Evolutionary conservation across 2,797 vertebrate genomes (phyloP), one percentile per base, ranked within the genome.

Genomic region (Danio kyathit): DNA sequence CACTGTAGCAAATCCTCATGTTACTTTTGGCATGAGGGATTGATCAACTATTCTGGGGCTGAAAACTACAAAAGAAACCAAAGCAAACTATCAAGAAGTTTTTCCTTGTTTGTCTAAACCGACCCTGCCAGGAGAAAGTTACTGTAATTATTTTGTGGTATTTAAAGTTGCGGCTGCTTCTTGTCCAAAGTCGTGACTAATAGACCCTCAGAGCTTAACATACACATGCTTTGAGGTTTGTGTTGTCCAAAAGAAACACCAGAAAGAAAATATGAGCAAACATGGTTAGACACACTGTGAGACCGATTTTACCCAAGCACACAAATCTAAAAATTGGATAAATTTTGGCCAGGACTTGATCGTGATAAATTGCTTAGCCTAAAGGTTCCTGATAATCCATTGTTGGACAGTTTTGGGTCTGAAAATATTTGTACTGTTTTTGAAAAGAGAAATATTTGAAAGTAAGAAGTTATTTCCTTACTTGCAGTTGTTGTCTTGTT

Each of bases 101-200:
- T 46, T 56, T 29, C 56, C 73, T 51, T 67, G 64, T 64, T 78
- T 80, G 48, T 60, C 40, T 64, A 72, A 57, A 57, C 38, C 13
- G 5, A 19, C 64, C 46, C 72, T 71, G 81, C 82, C 83, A 76
- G 54, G 19, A 75, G 61, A 82, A 79, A 81, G 60, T 52, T 79
- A 83, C 80, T 63, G 51, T 80, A 78, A 73, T 79, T 75, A 64
- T 80, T 81, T 82, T 71, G 70, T 81, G 77, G 80, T 80, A 75
- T 82, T 38, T 71, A 16, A 57, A 66, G 72, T 43, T 75, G 29
- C 16, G n/a, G 48, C 57, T 84, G 74, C n/a, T 74, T 76, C 38
- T n/a, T 17, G 4, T 83, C 69, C 78, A 83, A 78, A 78, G 43
- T 70, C 4, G 13, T 56, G 77, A 78, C 61, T 61, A 66, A 74